A percentile compares a stretch with the other conserved stretches of the same genome.
phyloP scores from a whole-genome alignment of 2,113 vertebrate genomes.

The Tychaedon coryphoeus region DNA sequence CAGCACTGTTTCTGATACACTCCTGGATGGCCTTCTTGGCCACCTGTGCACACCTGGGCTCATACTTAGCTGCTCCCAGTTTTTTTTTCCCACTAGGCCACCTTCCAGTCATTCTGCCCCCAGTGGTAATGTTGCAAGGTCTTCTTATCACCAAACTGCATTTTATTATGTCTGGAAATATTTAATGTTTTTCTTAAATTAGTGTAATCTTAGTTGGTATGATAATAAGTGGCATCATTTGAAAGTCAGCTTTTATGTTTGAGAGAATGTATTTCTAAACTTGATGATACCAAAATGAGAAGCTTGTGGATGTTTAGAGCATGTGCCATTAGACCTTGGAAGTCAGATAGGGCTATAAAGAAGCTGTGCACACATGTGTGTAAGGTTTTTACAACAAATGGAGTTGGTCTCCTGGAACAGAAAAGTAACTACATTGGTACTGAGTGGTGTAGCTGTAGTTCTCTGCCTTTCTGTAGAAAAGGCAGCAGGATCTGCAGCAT shows the following conservation, averaged over 20 bases:
- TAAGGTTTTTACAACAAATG: neutral
- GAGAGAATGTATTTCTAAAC: neutral
- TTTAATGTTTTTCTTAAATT: neutral
- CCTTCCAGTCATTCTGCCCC: neutral
- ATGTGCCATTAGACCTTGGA: neutral
- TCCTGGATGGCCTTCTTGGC: neutral
- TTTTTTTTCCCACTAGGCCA: neutral
- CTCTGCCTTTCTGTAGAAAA: neutral
- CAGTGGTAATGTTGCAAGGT: neutral
- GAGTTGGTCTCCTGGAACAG: neutral
- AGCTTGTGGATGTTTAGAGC: neutral
- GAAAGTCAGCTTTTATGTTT: neutral
- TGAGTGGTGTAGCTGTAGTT: neutral
- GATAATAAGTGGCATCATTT: neutral
- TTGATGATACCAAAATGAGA: neutral
- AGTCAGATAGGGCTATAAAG: neutral
- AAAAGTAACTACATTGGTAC: neutral
- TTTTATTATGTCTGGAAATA: neutral
- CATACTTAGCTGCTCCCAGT: neutral
- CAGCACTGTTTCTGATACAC: neutral
- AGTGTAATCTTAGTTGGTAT: neutral
- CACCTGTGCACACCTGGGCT: neutral
- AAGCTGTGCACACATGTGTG: neutral
- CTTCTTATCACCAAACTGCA: neutral
- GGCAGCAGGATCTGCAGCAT: neutral